Evolutionary conservation across 1,140 invertebrate species (phyloP), one percentile per base, ranked within the genome.

Genomic region (Bilobella aurantiaca): DNA sequence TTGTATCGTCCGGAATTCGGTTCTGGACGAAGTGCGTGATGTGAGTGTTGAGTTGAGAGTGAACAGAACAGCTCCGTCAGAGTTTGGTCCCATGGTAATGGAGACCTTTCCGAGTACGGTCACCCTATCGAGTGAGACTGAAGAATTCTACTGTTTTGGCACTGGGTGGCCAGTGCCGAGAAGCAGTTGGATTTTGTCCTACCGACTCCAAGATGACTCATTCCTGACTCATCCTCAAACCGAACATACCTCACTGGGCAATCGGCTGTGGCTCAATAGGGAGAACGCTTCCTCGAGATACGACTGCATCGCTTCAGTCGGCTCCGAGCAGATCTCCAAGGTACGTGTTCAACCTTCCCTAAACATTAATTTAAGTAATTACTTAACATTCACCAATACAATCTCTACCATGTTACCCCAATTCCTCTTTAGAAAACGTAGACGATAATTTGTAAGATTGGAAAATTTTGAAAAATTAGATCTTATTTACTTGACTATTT

Each of bases 231-330:
- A 53, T 53, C 49, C 49, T 53, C 49, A 53, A 23, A 53, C 49
- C 5, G 49, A 53, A 23, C 49, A 53, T 53, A 53, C 49, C 49
- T 53, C 49, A 53, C 49, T 53, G 49, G 49, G 49, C 5, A 16
- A 12, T 16, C 12, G 12, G 5, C 23, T 53, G 8, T 53, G 49
- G 49, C 8, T 53, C 21, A 53, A 53, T 23, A 23, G 25, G 25
- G 23, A 53, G 12, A 53, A 53, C 49, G 49, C 8, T 23, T 53
- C 49, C 8, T 8, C 49, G 3, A 53, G 23, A 53, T 62, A 42
- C 16, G 37, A 37, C 37, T 62, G 69, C 49, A 21, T 65, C 14
- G 63, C 49, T 12, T 30, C 37, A 23, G 64, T 64, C 46, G 58
- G 53, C 25, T 28, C 42, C 5, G 31, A 58, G 23, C 47, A 31